These are phyloP conservation scores for Eurystomus gularis DNA, from an alignment of 2,113 vertebrate species.

Conservation along the genomic window DNA sequence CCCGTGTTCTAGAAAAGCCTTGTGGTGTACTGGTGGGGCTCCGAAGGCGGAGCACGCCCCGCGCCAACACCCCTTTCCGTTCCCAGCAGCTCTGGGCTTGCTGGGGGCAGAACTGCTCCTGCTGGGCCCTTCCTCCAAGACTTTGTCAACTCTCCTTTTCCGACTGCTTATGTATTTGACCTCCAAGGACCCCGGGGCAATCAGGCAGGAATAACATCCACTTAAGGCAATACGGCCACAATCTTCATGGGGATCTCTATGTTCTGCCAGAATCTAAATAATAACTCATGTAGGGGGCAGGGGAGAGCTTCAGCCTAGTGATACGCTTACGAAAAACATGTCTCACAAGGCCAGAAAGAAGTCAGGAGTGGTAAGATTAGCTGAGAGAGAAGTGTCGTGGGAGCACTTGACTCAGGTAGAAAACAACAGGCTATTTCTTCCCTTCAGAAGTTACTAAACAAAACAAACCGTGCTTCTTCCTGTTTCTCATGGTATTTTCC, in stretches of 20 bases:
- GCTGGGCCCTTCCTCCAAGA: neutral
- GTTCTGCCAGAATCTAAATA: constrained; percentile 30
- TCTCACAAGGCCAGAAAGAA: neutral
- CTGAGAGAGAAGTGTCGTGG: neutral
- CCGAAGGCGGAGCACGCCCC: too few species aligned
- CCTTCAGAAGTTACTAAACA: neutral
- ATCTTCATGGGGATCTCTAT: neutral
- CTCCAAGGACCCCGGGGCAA: neutral
- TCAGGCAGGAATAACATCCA: neutral
- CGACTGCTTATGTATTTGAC: neutral
- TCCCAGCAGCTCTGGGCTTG: neutral
- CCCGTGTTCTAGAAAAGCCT: neutral
- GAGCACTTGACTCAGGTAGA: neutral
- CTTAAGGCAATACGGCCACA: neutral
- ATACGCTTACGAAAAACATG: neutral
- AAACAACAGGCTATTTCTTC: neutral
- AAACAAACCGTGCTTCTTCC: constrained; percentile 22
- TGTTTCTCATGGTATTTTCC: neutral
- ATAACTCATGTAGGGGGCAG: neutral
- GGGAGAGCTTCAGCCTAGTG: constrained; percentile 4
- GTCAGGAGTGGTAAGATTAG: neutral
- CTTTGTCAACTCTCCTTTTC: neutral
- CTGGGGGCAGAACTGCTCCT: neutral
- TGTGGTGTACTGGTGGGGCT: neutral
- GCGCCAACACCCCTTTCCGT: too few species aligned